phyloP scores from a whole-genome alignment of 2,797 vertebrate species.

The Propithecus perrieri region DNA sequence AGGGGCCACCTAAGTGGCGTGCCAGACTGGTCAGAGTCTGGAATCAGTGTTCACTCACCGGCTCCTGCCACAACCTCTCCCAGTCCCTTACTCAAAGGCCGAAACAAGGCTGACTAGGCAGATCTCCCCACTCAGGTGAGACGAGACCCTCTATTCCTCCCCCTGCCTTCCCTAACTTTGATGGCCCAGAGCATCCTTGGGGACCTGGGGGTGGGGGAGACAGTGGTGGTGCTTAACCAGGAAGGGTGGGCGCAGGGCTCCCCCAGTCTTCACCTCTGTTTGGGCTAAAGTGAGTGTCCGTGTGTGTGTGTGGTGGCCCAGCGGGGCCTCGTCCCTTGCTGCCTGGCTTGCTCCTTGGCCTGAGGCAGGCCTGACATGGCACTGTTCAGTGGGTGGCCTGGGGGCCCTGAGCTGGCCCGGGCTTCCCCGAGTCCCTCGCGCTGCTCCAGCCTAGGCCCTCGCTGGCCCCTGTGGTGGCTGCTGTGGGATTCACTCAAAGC shows the following conservation, averaged over 20 bases:
- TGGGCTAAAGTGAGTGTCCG: background rate
- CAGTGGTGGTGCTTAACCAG: background rate
- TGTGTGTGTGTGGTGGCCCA: background rate
- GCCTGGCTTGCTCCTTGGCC: background rate
- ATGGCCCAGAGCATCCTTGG: background rate
- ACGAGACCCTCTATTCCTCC: background rate
- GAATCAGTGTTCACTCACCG: background rate
- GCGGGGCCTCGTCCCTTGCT: background rate
- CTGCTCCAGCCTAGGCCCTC: background rate
- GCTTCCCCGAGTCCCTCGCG: background rate
- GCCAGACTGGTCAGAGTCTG: background rate
- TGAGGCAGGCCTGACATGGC: background rate
- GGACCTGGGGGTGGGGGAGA: fast-evolving
- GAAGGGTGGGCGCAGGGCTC: background rate
- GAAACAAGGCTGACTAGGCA: background rate
- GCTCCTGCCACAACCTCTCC: background rate
- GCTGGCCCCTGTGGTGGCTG: constrained; percentile 36
- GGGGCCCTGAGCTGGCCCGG: background rate
- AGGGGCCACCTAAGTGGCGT: background rate
- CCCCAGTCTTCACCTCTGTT: background rate
- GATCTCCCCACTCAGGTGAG: background rate
- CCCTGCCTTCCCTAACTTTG: background rate
- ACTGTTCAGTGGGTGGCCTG: background rate
- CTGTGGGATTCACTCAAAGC: constrained; percentile 51
- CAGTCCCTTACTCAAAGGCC: background rate